Base-by-base conservation (phyloP, 2,113 vertebrate species). In the Oceanites oceanicus region DNA sequence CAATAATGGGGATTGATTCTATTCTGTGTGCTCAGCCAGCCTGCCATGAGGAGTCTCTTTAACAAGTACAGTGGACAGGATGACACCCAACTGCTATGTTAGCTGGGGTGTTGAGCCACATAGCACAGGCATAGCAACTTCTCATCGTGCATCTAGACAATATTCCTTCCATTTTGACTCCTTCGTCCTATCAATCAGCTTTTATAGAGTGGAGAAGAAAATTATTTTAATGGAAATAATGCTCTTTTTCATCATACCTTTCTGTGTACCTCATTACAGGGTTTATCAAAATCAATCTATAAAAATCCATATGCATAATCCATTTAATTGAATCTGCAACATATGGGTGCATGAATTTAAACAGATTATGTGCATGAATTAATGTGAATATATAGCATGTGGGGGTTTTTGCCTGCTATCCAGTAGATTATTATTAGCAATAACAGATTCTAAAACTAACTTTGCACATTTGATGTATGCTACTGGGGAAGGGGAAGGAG, bases 401-500 rank as follows among this genome's bases (percentile, higher is more conserved):
- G 79, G 38, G 38, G 38, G 38, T 38, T 38, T 38, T 38, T 95
- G 36, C 58, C 42, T 66, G 42, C n/a, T 94, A 73, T 63, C 67
- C 72, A 73, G 71, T 53, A 59, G 65, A 92, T 92, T 95, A 67
- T 94, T 93, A 65, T 88, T 87, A 92, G 86, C 59, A 95, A 92
- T 88, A 95, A 70, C 29, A 63, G 74, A 94, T 92, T 95, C 77
- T 91, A 62, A 89, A 95, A 85, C 67, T 79, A 61, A 74, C 84
- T 95, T 91, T 94, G 92, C 71, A 88, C 55, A 52, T 94, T 89
- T 88, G 73, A 82, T 91, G 80, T 25, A 36, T 34, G 5, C 62
- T 79, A 5, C 26, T 82, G 95, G 89, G 89, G 97, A 95, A 96
- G 66, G 91, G 92, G 83, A 78, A 68, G 56, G 73, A 94, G 84